Conservation (phyloP, 2,888 invertebrate genomes). For the Mechanitis mazaeus region DNA sequence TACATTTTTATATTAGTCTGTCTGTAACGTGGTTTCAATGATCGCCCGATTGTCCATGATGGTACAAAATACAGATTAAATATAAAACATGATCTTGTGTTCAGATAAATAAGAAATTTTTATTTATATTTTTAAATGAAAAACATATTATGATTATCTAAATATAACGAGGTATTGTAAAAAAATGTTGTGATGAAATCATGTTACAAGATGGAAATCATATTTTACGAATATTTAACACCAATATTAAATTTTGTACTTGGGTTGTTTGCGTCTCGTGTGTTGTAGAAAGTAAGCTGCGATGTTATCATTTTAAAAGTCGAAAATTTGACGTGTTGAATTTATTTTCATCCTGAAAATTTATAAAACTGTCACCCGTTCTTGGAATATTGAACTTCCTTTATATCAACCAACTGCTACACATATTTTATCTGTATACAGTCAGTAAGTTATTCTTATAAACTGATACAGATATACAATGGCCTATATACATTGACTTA, state of each 20-base stretch:
- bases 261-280: conserved; percentile 22
- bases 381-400: background rate
- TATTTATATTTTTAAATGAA: background rate
- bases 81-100: too few species aligned
- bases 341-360: conserved; percentile 31
- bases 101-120: too few species aligned
- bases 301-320: conserved; percentile 19
- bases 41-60: background rate
- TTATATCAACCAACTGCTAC: background rate
- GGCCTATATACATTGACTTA: background rate
- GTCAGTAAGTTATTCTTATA: background rate
- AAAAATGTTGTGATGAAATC: conserved; percentile 14
- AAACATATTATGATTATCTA: background rate
- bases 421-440: background rate
- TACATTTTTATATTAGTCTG: conserved; percentile 43
- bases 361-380: conserved; percentile 28
- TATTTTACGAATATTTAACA: conserved; percentile 27
- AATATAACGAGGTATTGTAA: background rate
- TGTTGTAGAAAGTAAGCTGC: conserved; percentile 23
- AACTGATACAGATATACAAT: background rate
- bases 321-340: conserved; percentile 28
- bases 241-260: conserved; percentile 23
- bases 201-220: conserved; percentile 15
- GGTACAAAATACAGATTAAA: too few species aligned
- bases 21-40: conserved; percentile 31